phyloP scores from a whole-genome alignment of 2,888 invertebrate species.

The Amblyteles armatorius region DNA sequence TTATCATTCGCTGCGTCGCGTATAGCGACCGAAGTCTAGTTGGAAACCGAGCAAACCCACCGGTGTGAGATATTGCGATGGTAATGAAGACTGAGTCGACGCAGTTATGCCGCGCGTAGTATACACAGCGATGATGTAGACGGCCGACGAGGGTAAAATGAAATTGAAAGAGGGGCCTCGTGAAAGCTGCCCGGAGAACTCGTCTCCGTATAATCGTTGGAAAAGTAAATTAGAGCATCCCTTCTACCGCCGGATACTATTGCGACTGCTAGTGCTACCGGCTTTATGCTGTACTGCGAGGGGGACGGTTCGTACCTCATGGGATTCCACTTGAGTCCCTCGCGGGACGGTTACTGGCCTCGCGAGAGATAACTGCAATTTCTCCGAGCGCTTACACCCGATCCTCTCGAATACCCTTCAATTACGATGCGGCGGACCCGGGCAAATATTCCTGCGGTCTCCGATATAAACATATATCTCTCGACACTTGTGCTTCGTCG shows the following conservation, averaged over 20 bases:
- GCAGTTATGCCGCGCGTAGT: constrained; percentile 31
- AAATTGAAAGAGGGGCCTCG: constrained; percentile 59
- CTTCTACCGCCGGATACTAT: constrained; percentile 32
- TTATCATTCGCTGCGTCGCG: neutral
- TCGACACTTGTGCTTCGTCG: neutral
- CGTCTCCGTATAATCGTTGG: constrained; percentile 63
- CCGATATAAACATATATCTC: constrained; percentile 39
- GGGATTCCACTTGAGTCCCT: constrained; percentile 60
- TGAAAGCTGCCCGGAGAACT: constrained; percentile 44
- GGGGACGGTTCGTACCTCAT: constrained; percentile 35
- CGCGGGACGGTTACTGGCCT: constrained; percentile 51
- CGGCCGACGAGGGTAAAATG: constrained; percentile 55
- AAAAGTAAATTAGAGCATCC: constrained; percentile 64
- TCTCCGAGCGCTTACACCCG: constrained; percentile 54
- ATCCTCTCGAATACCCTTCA: constrained; percentile 62
- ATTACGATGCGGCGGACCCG: constrained; percentile 44
- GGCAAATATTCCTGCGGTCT: constrained; percentile 33
- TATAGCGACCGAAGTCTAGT: constrained; percentile 17
- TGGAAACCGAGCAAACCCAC: constrained; percentile 16
- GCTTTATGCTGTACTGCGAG: constrained; percentile 23
- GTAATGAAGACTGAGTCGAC: constrained; percentile 56
- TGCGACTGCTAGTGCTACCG: constrained; percentile 29
- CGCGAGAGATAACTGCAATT: constrained; percentile 59
- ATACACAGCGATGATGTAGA: constrained; percentile 51
- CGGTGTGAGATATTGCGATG: constrained; percentile 58